Evolutionary conservation across 1,140 invertebrate species (phyloP), one percentile per base, ranked within the genome.

Genomic region (Coboldia fuscipes): DNA sequence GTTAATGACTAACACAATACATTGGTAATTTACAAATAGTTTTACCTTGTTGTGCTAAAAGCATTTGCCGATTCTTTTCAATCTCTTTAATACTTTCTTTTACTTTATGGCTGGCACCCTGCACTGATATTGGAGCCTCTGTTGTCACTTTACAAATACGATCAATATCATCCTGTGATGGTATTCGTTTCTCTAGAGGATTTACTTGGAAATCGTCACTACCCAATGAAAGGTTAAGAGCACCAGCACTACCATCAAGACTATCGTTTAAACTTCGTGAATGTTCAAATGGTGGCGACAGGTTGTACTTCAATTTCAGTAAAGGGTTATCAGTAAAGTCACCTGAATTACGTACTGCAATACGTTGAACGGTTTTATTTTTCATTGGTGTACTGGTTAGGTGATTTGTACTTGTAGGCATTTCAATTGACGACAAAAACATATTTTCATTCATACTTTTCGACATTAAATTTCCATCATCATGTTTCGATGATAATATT

Each of bases 21-120:
- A 18, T 4, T 5, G 2, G 15, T 18, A 33, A 3, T 20, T 8
- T 21, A 7, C 10, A 20, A 4, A 22, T 15, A 22, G 14, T 5
- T 45, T 47, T 57, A 85, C 84, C 84, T 77, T 89, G 82, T 54
- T 88, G 79, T 37, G 81, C 82, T 44, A 92, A 65, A 63, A 86
- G 72, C 39, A 82, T 62, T 45, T 86, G 74, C 29, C 84, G 62
- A 54, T 84, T 86, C 49, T 77, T 68, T 54, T 90, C 84, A 37
- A 90, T 84, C 61, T 89, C 83, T 56, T 77, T 75, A 20, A 90
- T 61, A 41, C 82, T 88, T 41, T 83, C 81, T 33, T 85, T 70
- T n/a, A 84, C 84, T 46, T 81, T 75, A 40, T 72, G 70, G 14
- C 81, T 69, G 43, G 74, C 65, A 10, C 66, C 68, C 45, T 68